Conservation (phyloP, 2,797 vertebrate genomes). For the Arvicola amphibius region DNA sequence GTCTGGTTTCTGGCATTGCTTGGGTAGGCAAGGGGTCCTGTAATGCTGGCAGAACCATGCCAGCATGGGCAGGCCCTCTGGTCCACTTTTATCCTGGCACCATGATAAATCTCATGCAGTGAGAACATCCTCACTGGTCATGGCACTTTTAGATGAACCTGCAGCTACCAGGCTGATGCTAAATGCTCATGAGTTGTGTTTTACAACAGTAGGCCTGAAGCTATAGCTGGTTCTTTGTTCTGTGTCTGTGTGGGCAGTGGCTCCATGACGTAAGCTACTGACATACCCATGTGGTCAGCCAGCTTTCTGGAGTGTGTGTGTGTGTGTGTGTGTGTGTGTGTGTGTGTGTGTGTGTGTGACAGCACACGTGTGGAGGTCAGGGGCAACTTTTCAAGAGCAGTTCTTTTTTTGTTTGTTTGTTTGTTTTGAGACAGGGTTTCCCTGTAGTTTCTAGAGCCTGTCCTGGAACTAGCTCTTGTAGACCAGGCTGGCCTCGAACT, state of each 20-base stretch:
- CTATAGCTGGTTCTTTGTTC: slow-evolving; percentile 79
- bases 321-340: not conserved
- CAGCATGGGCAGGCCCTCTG: fast-evolving
- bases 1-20: not conserved
- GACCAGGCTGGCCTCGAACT: too few relatives aligned
- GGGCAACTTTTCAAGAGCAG: not conserved
- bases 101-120: slow-evolving; percentile 78
- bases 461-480: too few relatives aligned
- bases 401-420: too few relatives aligned
- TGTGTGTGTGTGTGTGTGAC: not conserved
- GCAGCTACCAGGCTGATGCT: slow-evolving; percentile 47
- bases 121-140: slow-evolving; percentile 70
- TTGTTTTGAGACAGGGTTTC: too few relatives aligned
- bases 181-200: slow-evolving; percentile 75
- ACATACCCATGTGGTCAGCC: slow-evolving; percentile 65
- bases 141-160: slow-evolving; percentile 73
- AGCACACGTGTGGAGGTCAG: not conserved
- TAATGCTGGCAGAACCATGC: fast-evolving
- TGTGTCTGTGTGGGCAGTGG: slow-evolving; percentile 77
- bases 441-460: too few relatives aligned
- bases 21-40: too few relatives aligned
- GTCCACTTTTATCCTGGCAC: not conserved
- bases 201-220: slow-evolving; percentile 74
- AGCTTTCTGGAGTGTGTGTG: slow-evolving; percentile 55
- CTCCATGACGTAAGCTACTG: slow-evolving; percentile 63